These are phyloP conservation scores for Porites lobata DNA, from an alignment of 92 coral and sea anemone species.

Conservation along the genomic window DNA sequence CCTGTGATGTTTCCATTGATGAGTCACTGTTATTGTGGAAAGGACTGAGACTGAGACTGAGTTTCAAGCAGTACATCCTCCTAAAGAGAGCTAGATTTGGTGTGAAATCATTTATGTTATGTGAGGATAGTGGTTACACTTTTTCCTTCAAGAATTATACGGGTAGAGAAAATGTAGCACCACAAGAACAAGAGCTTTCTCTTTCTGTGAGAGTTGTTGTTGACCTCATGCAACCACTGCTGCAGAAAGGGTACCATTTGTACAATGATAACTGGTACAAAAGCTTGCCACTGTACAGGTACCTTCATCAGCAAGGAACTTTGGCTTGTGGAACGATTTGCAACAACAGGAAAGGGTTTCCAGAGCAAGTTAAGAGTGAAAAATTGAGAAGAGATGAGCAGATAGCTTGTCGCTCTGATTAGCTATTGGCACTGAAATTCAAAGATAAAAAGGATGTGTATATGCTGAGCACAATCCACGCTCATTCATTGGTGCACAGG, in stretches of 20 bases:
- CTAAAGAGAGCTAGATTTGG: conserved; percentile 49
- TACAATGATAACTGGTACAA: conserved; percentile 52
- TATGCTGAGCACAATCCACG: neutral
- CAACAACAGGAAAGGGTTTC: conserved; percentile 37
- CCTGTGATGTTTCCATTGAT: conserved; percentile 20
- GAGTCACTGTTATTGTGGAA: conserved; percentile 46
- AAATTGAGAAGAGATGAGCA: neutral
- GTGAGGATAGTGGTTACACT: conserved; percentile 18
- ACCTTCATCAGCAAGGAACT: conserved; percentile 14
- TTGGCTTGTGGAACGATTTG: conserved; percentile 30
- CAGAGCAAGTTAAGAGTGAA: conserved; percentile 28
- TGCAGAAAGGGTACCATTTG: conserved; percentile 46
- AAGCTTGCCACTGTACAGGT: conserved; percentile 1
- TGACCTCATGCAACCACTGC: conserved; percentile 35
- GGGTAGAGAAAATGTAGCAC: conserved; percentile 4
- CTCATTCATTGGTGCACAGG: neutral
- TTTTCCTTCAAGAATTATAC: conserved; percentile 34
- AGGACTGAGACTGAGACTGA: conserved; percentile 17
- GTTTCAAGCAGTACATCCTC: conserved; percentile 23
- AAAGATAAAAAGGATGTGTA: conserved; percentile 6
- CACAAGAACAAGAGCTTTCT: conserved; percentile 9
- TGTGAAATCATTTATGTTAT: neutral
- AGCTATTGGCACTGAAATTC: conserved; percentile 27
- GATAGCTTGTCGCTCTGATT: neutral
- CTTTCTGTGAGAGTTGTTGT: conserved; percentile 30